phyloP scores from a whole-genome alignment of 2,888 invertebrate species.

The Digitonthophagus gazella region DNA sequence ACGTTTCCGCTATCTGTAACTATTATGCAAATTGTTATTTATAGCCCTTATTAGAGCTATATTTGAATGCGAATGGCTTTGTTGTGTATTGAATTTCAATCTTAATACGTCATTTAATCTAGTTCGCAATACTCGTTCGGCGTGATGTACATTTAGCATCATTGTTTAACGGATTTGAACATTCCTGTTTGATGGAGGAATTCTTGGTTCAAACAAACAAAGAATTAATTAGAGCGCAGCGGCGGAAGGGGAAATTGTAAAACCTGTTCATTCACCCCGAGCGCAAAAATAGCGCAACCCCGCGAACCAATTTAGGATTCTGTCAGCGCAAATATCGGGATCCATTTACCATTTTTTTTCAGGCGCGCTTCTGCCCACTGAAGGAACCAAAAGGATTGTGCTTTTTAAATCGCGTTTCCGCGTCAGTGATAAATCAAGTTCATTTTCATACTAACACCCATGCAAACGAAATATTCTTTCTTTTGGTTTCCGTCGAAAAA shows the following conservation, averaged over 20 bases:
- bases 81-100: conserved; percentile 13
- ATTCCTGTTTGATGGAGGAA: no score
- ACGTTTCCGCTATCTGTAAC: background rate
- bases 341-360: conserved; percentile 21
- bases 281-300: conserved; percentile 7
- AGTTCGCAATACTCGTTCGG: no score
- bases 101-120: background rate
- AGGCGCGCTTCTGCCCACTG: conserved; percentile 4
- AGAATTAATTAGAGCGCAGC: conserved; percentile 5
- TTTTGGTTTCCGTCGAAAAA: no score
- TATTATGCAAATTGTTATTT: conserved; percentile 9
- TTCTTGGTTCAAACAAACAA: background rate
- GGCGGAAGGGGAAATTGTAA: conserved; percentile 1
- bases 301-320: conserved; percentile 22
- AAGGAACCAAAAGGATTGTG: conserved; percentile 2
- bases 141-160: no score
- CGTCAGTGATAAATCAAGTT: background rate
- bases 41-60: conserved; percentile 12
- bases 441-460: background rate
- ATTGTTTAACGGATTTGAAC: no score
- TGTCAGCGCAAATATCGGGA: conserved; percentile 24
- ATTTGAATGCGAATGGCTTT: conserved; percentile 8
- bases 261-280: conserved; percentile 5
- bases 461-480: background rate
- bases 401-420: background rate